phyloP scores from a whole-genome alignment of 2,797 vertebrate species.

The Pantherophis alleghaniensis region DNA sequence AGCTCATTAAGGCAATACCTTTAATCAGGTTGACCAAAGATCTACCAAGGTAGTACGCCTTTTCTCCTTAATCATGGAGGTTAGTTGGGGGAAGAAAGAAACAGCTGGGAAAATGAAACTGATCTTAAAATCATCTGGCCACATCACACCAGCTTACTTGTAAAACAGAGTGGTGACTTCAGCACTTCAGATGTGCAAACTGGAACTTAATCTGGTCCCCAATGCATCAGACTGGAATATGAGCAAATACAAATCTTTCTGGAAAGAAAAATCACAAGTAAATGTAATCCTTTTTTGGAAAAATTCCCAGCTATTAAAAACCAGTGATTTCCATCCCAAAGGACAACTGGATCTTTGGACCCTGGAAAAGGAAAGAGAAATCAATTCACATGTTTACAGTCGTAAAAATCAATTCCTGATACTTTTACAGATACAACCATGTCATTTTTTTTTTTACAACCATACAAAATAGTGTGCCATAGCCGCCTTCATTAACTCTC shows the following conservation, averaged over 20 bases:
- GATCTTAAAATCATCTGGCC: background rate
- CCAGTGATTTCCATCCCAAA: background rate
- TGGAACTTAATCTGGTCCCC: background rate
- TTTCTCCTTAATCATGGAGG: background rate
- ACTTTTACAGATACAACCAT: background rate
- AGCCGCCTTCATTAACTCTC: background rate
- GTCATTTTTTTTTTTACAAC: background rate
- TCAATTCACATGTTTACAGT: background rate
- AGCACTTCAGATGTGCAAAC: background rate
- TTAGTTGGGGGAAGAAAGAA: background rate
- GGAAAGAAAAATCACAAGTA: background rate
- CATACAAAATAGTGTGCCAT: background rate
- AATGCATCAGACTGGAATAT: background rate
- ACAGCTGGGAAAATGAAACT: background rate
- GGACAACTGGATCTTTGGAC: background rate
- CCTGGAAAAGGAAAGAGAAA: background rate
- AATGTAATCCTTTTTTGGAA: background rate
- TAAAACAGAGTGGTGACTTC: background rate
- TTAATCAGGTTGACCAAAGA: background rate
- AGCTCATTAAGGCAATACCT: background rate
- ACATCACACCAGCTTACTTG: background rate
- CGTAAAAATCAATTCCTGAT: background rate
- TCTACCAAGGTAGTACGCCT: background rate
- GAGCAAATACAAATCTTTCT: background rate
- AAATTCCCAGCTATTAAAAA: background rate